phyloP scores from a whole-genome alignment of 2,888 invertebrate species.

The Cosmia pyralina region DNA sequence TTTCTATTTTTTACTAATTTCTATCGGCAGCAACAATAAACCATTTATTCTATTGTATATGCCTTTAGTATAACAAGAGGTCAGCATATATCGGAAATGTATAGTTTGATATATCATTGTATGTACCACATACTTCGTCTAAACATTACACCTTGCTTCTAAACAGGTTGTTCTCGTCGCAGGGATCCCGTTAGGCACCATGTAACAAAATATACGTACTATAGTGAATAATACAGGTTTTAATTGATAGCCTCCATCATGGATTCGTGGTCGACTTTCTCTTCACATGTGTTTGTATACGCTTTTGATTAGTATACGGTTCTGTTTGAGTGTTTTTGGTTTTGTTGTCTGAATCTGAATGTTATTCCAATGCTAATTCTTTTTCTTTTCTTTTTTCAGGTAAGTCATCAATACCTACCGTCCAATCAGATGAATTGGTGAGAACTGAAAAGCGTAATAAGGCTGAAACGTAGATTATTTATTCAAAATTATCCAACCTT shows the following conservation, averaged over 20 bases:
- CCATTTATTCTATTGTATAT: neutral
- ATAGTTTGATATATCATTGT: neutral
- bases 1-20: neutral
- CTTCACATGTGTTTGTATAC: conserved; percentile 43
- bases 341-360: neutral
- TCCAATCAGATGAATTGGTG: neutral
- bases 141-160: conserved; percentile 58
- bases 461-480: too few relatives aligned
- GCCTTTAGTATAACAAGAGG: neutral
- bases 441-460: neutral
- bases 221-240: conserved; percentile 62
- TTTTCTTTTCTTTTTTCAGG: conserved; percentile 28
- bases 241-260: conserved; percentile 60
- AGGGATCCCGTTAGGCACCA: conserved; percentile 56
- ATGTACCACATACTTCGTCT: conserved; percentile 36
- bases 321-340: conserved; percentile 6
- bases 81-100: neutral
- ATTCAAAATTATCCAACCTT: neutral
- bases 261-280: conserved; percentile 58
- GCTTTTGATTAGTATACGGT: conserved; percentile 33
- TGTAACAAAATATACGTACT: conserved; percentile 57
- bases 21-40: neutral
- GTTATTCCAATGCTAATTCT: conserved; percentile 13
- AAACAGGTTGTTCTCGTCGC: conserved; percentile 51
- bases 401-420: conserved; percentile 22